These are phyloP conservation scores for Rhinogobius similis DNA, from an alignment of 2,113 vertebrate species.

Conservation along the genomic window DNA sequence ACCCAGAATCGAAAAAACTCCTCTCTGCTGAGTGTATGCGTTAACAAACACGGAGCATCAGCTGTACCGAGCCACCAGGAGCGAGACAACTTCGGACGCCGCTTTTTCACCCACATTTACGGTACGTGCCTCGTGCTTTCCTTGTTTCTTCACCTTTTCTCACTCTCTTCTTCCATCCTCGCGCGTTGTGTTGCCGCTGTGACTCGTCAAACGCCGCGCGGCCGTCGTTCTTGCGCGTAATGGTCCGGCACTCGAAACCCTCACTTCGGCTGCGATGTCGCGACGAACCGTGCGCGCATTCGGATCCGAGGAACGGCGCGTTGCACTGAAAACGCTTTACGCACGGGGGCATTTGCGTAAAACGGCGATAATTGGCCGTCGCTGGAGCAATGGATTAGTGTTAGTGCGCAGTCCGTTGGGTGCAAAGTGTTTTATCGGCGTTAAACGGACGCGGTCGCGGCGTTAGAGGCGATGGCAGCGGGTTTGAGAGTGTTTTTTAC, in stretches of 20 bases:
- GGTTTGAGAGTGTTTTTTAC: conserved; percentile 10
- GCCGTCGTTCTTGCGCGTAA: too few relatives aligned
- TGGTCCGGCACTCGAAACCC: neutral
- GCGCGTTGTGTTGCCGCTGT: too few relatives aligned
- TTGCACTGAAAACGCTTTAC: neutral
- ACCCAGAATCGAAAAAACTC: conserved; percentile 80
- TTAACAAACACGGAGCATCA: conserved; percentile 63
- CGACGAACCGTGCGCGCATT: too few relatives aligned
- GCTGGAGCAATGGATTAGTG: conserved; percentile 17
- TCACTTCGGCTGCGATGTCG: neutral
- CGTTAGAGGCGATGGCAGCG: conserved; percentile 36
- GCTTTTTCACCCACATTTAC: conserved; percentile 29
- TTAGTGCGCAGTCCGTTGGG: conserved; percentile 27
- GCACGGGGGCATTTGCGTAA: neutral
- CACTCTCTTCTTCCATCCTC: too few relatives aligned
- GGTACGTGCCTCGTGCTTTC: conserved; percentile 58
- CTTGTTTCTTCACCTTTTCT: too few relatives aligned
- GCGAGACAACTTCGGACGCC: conserved; percentile 55
- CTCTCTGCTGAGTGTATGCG: conserved; percentile 63
- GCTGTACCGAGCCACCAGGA: conserved; percentile 46
- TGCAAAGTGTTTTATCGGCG: conserved; percentile 39
- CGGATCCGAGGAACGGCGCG: neutral
- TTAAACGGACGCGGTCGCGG: conserved; percentile 18
- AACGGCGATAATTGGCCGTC: conserved; percentile 21
- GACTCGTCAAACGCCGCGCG: too few relatives aligned